These are phyloP conservation scores for Loris lydekkerianus DNA, from an alignment of 2,797 vertebrate genomes.

Conservation along the genomic window DNA sequence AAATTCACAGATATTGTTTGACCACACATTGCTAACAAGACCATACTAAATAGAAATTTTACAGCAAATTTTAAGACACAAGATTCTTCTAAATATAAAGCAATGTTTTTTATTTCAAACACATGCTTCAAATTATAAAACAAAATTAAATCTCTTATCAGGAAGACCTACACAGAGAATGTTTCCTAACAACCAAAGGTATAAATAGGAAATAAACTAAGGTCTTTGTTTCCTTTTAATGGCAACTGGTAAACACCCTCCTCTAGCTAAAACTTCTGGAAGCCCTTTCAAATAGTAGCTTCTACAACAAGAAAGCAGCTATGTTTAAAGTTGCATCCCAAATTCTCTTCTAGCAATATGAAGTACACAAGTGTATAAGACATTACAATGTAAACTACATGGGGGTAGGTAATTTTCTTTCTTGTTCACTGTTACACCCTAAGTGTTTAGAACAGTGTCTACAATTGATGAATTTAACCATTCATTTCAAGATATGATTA, in stretches of 20 bases:
- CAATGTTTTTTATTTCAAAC: slow-evolving; percentile 75
- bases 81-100: slow-evolving; percentile 58
- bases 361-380: not conserved
- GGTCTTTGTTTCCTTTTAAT: slow-evolving; percentile 19
- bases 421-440: not conserved
- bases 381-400: not conserved
- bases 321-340: slow-evolving; percentile 42
- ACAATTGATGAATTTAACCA: slow-evolving; percentile 53
- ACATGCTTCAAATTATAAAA: slow-evolving; percentile 52
- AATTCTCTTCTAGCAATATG: slow-evolving; percentile 37
- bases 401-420: slow-evolving; percentile 16
- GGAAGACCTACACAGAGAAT: slow-evolving; percentile 24
- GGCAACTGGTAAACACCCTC: slow-evolving; percentile 32
- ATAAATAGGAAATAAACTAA: slow-evolving; percentile 59
- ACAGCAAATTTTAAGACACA: slow-evolving; percentile 85
- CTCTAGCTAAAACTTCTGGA: not conserved
- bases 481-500: slow-evolving; percentile 34
- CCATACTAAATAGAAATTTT: slow-evolving; percentile 82
- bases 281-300: slow-evolving; percentile 30
- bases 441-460: slow-evolving; percentile 42
- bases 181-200: slow-evolving; percentile 42
- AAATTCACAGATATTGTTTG: slow-evolving; percentile 80
- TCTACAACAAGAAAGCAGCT: slow-evolving; percentile 44
- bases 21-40: slow-evolving; percentile 81
- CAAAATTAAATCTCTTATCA: not conserved